phyloP scores from a whole-genome alignment of 2,113 vertebrate genomes.

The Cisticola juncidis region DNA sequence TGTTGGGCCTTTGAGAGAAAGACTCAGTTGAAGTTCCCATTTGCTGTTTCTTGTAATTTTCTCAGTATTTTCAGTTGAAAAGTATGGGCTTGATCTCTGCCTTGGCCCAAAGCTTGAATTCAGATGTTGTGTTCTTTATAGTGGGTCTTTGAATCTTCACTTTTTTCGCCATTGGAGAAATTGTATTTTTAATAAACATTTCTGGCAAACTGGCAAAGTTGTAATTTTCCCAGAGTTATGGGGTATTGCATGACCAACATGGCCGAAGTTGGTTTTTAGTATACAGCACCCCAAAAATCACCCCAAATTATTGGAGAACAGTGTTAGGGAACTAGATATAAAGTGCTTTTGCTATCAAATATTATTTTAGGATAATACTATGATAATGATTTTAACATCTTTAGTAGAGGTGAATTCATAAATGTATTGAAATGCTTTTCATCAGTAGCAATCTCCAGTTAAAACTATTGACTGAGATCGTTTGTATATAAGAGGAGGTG shows the following conservation, averaged over 20 bases:
- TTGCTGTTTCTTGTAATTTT: not conserved
- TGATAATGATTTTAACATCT: not conserved
- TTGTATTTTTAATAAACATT: not conserved
- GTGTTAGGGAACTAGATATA: not conserved
- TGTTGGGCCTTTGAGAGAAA: fast-evolving
- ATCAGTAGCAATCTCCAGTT: not conserved
- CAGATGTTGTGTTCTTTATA: not conserved
- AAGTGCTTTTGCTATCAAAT: not conserved
- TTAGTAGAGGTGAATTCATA: not conserved
- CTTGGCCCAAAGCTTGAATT: not conserved
- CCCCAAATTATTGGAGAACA: not conserved
- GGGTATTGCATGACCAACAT: not conserved
- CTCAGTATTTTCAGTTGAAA: not conserved
- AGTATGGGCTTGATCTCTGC: not conserved
- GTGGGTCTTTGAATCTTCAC: not conserved
- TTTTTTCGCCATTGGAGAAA: not conserved
- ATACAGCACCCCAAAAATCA: not conserved
- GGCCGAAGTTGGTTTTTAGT: not conserved
- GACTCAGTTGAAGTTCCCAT: not conserved
- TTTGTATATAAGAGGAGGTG: not conserved
- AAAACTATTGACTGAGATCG: not conserved
- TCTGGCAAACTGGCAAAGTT: not conserved
- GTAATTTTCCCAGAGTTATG: not conserved
- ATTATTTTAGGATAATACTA: not conserved
- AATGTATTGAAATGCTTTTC: not conserved